Conservation (phyloP, 2,113 vertebrate genomes). For the Sebastes fasciatus region DNA sequence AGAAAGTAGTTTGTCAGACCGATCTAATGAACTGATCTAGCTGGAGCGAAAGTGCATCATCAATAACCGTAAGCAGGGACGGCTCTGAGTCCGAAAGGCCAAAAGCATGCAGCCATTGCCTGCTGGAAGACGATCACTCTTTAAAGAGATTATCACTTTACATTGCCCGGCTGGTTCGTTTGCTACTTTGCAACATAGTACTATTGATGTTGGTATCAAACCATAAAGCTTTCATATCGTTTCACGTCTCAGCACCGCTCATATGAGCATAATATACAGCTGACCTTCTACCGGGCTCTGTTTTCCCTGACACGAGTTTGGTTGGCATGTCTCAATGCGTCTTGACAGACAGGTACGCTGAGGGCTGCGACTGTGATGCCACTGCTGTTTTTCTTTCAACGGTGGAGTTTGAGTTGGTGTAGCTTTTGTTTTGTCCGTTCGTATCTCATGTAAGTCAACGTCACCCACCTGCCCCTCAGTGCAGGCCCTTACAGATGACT, state of each 20-base stretch:
- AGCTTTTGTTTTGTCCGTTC: constrained; percentile 60
- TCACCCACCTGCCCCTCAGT: constrained; percentile 43
- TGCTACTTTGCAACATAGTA: constrained; percentile 18
- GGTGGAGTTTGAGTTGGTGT: constrained; percentile 29
- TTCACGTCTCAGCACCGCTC: constrained; percentile 41
- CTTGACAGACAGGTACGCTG: constrained; percentile 67
- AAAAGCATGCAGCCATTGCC: constrained; percentile 35
- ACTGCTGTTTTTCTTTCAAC: constrained; percentile 43
- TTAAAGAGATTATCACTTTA: constrained; percentile 54
- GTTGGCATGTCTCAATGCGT: constrained; percentile 56
- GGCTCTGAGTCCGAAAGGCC: constrained; percentile 48
- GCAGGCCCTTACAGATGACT: constrained; percentile 29
- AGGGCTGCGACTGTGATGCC: constrained; percentile 49
- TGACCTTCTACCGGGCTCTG: constrained; percentile 61
- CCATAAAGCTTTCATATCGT: constrained; percentile 46
- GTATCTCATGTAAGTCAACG: constrained; percentile 59
- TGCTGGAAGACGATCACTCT: constrained; percentile 46
- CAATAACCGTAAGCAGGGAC: constrained; percentile 54
- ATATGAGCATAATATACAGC: constrained; percentile 46
- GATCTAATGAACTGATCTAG: constrained; percentile 62
- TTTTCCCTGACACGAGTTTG: constrained; percentile 46
- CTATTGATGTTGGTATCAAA: constrained; percentile 46
- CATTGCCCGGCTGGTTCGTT: constrained; percentile 39
- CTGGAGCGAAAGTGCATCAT: constrained; percentile 55
- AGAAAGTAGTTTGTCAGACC: constrained; percentile 57